A percentile compares a stretch with the other conserved stretches of the same genome.
Conservation (phyloP, 2,797 vertebrate species). For the Halcyon leucocephala region DNA sequence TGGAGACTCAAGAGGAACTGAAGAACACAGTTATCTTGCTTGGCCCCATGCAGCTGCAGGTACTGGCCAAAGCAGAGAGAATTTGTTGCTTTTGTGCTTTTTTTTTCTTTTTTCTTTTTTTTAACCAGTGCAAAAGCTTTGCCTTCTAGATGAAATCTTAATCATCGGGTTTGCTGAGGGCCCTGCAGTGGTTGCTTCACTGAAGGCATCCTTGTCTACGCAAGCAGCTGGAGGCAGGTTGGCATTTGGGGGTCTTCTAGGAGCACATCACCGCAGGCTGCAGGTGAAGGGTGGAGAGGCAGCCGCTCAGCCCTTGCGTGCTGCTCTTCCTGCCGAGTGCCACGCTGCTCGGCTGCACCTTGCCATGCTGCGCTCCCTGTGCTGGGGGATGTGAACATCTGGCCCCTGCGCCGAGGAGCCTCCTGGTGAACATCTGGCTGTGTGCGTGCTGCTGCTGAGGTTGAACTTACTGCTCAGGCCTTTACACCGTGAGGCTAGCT, state of each 20-base stretch:
- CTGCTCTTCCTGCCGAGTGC: background rate
- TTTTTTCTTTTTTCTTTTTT: background rate
- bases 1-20: background rate
- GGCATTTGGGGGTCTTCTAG: background rate
- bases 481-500: background rate
- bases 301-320: background rate
- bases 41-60: background rate
- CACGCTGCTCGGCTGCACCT: background rate
- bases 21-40: background rate
- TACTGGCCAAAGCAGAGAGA: background rate
- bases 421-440: conserved; percentile 50
- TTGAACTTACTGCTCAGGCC: background rate
- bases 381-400: conserved; percentile 41
- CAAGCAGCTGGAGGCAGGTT: background rate
- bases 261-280: rapidly evolving
- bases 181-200: background rate
- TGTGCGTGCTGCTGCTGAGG: background rate
- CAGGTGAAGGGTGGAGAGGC: background rate
- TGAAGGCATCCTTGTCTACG: rapidly evolving
- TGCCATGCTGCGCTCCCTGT: background rate
- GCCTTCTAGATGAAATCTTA: background rate
- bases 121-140: background rate
- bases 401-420: background rate
- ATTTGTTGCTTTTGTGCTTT: background rate
- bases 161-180: rapidly evolving